Evolutionary conservation across 1,140 invertebrate species (phyloP).

Genomic region (Platorchestia sp.): DNA sequence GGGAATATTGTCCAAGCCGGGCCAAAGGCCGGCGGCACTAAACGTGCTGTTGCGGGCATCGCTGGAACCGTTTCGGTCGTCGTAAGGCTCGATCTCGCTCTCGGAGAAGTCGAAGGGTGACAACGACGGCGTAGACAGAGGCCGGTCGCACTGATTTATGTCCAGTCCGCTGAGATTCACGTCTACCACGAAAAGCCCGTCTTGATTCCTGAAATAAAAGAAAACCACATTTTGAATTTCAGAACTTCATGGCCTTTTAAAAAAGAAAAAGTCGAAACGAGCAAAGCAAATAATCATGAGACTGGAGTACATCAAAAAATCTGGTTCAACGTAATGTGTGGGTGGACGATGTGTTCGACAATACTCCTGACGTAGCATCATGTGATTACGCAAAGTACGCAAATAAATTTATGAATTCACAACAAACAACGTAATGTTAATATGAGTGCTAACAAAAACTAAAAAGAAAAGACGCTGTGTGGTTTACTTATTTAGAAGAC

Average conservation of each 20-base stretch:
- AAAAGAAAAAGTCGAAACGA: background rate
- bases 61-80: background rate
- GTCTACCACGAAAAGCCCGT: slow-evolving; percentile 11
- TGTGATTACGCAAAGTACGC: background rate
- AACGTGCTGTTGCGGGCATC: background rate
- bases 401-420: background rate
- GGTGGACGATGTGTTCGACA: background rate
- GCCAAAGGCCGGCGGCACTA: background rate
- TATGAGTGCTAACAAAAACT: too few relatives aligned
- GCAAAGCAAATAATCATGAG: background rate
- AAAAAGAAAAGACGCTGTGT: too few relatives aligned
- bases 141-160: slow-evolving; percentile 32
- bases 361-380: background rate
- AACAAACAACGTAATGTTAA: background rate
- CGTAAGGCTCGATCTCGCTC: background rate
- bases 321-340: background rate
- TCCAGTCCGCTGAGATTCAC: background rate
- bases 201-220: background rate
- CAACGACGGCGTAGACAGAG: background rate
- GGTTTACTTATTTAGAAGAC: too few relatives aligned
- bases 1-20: background rate
- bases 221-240: background rate
- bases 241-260: background rate
- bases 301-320: background rate
- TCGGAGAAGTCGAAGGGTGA: background rate